Evolutionary conservation across 2,797 vertebrate genomes (phyloP), one percentile per base, ranked within the genome.

Genomic region (Choloepus didactylus): DNA sequence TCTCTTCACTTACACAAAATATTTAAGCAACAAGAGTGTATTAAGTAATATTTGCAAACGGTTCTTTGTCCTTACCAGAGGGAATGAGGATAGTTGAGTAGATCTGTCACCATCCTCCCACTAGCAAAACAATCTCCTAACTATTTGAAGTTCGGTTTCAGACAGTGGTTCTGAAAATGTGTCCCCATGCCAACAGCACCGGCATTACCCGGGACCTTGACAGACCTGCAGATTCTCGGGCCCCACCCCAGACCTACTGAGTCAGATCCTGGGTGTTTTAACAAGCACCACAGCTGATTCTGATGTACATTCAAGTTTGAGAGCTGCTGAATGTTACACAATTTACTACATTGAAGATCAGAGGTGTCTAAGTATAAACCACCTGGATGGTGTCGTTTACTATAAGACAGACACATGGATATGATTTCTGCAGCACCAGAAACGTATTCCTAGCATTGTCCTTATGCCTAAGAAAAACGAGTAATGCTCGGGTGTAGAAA

Each of bases 1-100:
- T 2, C n/a, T 83, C 51, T 92, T 95, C 92, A 54, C 44, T 56
- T n/a, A 12, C 0, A 72, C 90, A 67, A 92, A 91, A 15, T 18
- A 46, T 72, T 38, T 49, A 54, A 46, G 4, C 88, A 56, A 80
- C 29, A 85, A 66, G 49, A 66, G 9, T 31, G 38, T 66, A n/a
- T 72, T 73, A 44, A 75, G 35, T 56, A 8, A 44, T 46, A 54
- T 21, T 88, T 89, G 19, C 88, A 95, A 88, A 69, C 1, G 1
- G 5, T 64, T 87, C 3, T 11, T 12, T 59, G 38, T 29, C 93
- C 10, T 69, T 85, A 91, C 95, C 87, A 87, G 60, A 87, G 12
- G 2, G 31, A 77, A 15, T 18, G 0, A 21, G 9, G 16, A 3
- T 29, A 9, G 19, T 4, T 67, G 9, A 46, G 5, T 31, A 76